These are phyloP conservation scores for Chanos chanos DNA, from an alignment of 2,797 vertebrate genomes.

Conservation along the genomic window DNA sequence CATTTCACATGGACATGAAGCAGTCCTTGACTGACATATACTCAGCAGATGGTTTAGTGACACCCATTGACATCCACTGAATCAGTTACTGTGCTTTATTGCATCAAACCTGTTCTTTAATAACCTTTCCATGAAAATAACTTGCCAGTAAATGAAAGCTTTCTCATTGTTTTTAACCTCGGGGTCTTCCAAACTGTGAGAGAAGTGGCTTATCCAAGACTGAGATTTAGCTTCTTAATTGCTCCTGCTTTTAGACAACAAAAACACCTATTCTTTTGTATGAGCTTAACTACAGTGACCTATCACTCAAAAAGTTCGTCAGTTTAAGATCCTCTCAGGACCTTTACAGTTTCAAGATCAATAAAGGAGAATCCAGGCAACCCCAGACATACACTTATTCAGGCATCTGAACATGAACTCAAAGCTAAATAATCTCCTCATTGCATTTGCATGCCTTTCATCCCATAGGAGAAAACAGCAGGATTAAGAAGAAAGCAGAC, in stretches of 20 bases:
- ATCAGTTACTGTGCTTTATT: no score
- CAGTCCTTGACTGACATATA: no score
- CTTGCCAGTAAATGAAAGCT: not conserved
- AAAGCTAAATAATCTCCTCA: not conserved
- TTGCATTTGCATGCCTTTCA: constrained; percentile 17
- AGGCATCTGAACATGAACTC: not conserved
- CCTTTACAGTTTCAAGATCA: constrained; percentile 12
- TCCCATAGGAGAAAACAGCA: no score
- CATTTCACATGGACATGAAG: no score
- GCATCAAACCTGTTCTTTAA: no score
- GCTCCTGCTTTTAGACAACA: constrained; percentile 22
- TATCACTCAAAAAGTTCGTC: constrained; percentile 21
- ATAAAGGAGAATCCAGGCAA: constrained; percentile 1
- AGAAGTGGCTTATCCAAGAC: constrained; percentile 19
- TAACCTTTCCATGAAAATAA: no score
- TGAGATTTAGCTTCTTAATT: constrained; percentile 30
- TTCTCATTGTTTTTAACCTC: constrained; percentile 8
- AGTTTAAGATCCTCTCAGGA: constrained; percentile 39
- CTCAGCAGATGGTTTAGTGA: no score
- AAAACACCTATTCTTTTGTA: constrained; percentile 16
- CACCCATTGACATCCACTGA: no score
- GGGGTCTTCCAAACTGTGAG: constrained; percentile 12
- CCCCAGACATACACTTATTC: not conserved
- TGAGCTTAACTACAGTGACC: constrained; percentile 27
- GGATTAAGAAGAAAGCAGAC: no score